Conservation (phyloP, 2,888 invertebrate species). For the Nemotelus nigrinus region DNA sequence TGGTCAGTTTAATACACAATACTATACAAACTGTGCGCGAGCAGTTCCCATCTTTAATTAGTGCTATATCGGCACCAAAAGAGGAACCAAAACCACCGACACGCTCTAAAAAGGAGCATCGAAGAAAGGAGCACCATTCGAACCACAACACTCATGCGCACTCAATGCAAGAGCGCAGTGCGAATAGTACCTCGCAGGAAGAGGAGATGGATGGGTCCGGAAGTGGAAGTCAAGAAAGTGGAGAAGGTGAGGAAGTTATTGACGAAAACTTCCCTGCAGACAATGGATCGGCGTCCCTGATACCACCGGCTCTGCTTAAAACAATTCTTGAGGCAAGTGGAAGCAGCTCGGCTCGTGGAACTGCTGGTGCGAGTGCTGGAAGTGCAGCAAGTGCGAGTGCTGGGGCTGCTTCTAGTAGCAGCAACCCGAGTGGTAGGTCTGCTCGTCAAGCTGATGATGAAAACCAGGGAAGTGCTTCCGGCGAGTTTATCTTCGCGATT, state of each 20-base stretch:
- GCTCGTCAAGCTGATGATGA: constrained; percentile 9
- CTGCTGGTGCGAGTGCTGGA: constrained; percentile 35
- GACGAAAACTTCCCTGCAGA: not conserved
- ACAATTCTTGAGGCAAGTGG: constrained; percentile 32
- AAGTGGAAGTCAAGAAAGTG: not conserved
- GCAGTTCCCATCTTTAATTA: constrained; percentile 22
- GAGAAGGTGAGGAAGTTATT: not conserved
- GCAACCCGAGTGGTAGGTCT: constrained; percentile 4
- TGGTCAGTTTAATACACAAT: constrained; percentile 29
- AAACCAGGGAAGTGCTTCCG: not conserved
- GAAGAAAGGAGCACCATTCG: constrained; percentile 18
- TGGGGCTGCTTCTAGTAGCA: constrained; percentile 16
- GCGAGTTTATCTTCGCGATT: constrained; percentile 5
- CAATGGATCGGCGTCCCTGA: not conserved
- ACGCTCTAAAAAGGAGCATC: constrained; percentile 11
- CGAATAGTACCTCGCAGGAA: constrained; percentile 17
- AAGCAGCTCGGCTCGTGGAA: constrained; percentile 25
- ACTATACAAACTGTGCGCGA: constrained; percentile 21
- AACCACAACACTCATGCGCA: constrained; percentile 1
- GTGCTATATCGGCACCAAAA: constrained; percentile 18
- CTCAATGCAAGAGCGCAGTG: constrained; percentile 22
- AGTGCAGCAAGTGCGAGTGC: constrained; percentile 29
- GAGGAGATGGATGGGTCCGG: constrained; percentile 3
- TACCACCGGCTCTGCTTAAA: constrained; percentile 20
- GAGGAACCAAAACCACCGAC: not conserved